These are phyloP conservation scores for Drosophila subquinaria DNA, from an alignment of 2,888 invertebrate genomes.

Conservation along the genomic window DNA sequence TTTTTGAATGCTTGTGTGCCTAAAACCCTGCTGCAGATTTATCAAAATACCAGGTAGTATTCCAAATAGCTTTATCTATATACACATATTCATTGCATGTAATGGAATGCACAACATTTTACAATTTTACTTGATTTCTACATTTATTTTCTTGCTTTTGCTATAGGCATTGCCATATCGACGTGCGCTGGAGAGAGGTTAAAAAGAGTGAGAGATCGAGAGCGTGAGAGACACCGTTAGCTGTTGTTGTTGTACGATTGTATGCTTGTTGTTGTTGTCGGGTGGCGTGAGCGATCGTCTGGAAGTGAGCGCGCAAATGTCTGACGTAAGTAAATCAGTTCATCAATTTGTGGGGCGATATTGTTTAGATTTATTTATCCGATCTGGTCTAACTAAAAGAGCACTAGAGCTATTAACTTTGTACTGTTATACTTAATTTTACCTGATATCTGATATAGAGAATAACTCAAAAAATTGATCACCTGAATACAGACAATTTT, in stretches of 20 bases:
- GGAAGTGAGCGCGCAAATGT: slow-evolving; percentile 49
- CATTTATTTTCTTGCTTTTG: slow-evolving; percentile 25
- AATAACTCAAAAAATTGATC: no score
- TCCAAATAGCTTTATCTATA: slow-evolving; percentile 6
- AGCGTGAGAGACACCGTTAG: slow-evolving; percentile 6
- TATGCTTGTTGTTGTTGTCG: slow-evolving; percentile 5
- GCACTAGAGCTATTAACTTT: neutral
- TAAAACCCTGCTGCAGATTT: slow-evolving; percentile 75
- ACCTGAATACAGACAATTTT: no score
- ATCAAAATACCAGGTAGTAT: slow-evolving; percentile 23
- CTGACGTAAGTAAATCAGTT: slow-evolving; percentile 69
- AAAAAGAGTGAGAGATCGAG: slow-evolving; percentile 31
- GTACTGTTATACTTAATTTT: neutral
- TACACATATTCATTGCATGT: neutral
- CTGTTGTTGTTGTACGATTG: slow-evolving; percentile 16
- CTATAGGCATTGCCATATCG: slow-evolving; percentile 59
- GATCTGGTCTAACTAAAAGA: slow-evolving; percentile 41
- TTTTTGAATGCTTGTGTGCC: slow-evolving; percentile 59
- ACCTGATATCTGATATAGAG: no score
- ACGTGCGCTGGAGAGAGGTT: slow-evolving; percentile 25
- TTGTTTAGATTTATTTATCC: slow-evolving; percentile 21
- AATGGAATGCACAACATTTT: neutral
- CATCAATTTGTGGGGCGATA: slow-evolving; percentile 22
- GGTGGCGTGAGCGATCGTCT: slow-evolving; percentile 20
- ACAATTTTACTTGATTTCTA: slow-evolving; percentile 6